phyloP scores from a whole-genome alignment of 2,888 invertebrate species.

The Amphipoea oculea region DNA sequence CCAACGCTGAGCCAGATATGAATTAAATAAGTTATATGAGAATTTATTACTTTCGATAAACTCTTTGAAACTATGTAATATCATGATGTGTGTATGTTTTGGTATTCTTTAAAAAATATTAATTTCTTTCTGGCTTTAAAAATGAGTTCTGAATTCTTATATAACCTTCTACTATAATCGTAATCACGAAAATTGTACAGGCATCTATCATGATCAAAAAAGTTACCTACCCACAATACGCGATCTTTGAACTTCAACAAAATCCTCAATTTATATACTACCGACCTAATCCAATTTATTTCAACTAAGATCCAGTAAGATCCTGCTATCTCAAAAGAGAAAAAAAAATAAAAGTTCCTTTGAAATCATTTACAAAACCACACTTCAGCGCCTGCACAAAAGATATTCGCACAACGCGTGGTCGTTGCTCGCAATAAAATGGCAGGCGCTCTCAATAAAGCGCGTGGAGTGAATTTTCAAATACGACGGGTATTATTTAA shows the following conservation, averaged over 20 bases:
- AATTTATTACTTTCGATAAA: not conserved
- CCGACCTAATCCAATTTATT: slow-evolving; percentile 40
- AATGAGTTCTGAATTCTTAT: not conserved
- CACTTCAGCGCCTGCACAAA: slow-evolving; percentile 68
- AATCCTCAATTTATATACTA: slow-evolving; percentile 30
- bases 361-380: slow-evolving; percentile 58
- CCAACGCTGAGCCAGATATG: not conserved
- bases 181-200: not conserved
- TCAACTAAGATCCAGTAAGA: slow-evolving; percentile 16
- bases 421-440: slow-evolving; percentile 69
- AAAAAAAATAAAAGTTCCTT: slow-evolving; percentile 51
- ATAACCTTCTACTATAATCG: not conserved
- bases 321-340: slow-evolving; percentile 38
- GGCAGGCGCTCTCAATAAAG: slow-evolving; percentile 70
- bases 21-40: not conserved
- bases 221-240: no score
- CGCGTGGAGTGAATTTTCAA: slow-evolving; percentile 68
- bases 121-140: no score
- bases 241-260: not conserved
- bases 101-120: not conserved
- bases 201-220: not conserved
- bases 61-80: not conserved
- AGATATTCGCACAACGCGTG: slow-evolving; percentile 56
- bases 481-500: slow-evolving; percentile 65
- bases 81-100: not conserved